Evolutionary conservation across 2,888 invertebrate genomes (phyloP).

Genomic region (Drosophila conformis): DNA sequence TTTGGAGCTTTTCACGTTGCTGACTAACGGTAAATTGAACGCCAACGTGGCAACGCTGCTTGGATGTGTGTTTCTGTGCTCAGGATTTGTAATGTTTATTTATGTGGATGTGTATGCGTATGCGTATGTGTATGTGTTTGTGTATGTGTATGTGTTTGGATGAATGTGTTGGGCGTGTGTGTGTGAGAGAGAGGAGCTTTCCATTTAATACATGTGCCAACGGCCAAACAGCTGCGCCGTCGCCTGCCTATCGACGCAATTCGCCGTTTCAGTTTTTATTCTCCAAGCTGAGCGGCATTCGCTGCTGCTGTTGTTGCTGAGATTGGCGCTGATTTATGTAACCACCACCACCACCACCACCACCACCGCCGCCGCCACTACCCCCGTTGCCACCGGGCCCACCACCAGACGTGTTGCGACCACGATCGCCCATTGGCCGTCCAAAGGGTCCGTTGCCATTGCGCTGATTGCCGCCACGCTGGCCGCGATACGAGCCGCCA

Average conservation of each 20-base stretch:
- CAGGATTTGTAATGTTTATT: not conserved
- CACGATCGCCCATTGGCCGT: slow-evolving; percentile 75
- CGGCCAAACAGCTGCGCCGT: slow-evolving; percentile 49
- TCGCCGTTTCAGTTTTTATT: slow-evolving; percentile 76
- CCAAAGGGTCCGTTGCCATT: slow-evolving; percentile 74
- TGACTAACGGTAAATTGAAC: slow-evolving; percentile 63
- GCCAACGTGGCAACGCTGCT: slow-evolving; percentile 55
- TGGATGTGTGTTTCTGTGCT: slow-evolving; percentile 27
- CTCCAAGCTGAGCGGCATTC: slow-evolving; percentile 72
- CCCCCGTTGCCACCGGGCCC: slow-evolving; percentile 47
- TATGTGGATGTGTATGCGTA: slow-evolving; percentile 43
- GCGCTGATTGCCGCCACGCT: slow-evolving; percentile 78
- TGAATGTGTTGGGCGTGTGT: slow-evolving; percentile 22
- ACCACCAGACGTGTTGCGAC: slow-evolving; percentile 59
- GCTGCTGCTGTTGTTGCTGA: slow-evolving; percentile 66
- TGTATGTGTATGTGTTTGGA: slow-evolving; percentile 9
- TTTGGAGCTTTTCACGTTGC: slow-evolving; percentile 47
- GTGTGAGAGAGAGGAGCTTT: slow-evolving; percentile 44
- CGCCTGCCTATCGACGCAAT: slow-evolving; percentile 21
- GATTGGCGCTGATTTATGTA: slow-evolving; percentile 79
- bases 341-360: slow-evolving; percentile 72
- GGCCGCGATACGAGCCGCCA: slow-evolving; percentile 76
- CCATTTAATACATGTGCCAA: slow-evolving; percentile 60
- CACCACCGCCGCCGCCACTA: slow-evolving; percentile 8
- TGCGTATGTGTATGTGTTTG: slow-evolving; percentile 34